Conservation (phyloP, 2,113 vertebrate species). For the Macquaria australasica region DNA sequence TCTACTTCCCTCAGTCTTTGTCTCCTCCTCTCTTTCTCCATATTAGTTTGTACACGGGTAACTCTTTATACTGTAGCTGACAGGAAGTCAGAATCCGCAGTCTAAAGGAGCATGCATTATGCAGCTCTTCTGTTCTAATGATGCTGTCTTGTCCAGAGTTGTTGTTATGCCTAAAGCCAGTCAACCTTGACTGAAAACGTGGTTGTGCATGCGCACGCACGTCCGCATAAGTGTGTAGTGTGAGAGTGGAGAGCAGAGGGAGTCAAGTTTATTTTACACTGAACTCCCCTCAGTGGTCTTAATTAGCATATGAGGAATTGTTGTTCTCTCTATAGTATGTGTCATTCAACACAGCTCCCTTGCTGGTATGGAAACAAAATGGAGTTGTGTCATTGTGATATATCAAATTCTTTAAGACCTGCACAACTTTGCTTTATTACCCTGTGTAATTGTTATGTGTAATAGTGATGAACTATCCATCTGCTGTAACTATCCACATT, state of each 20-base stretch:
- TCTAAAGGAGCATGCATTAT: slow-evolving; percentile 56
- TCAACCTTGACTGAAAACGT: slow-evolving; percentile 65
- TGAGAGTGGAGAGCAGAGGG: slow-evolving; percentile 37
- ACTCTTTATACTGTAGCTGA: slow-evolving; percentile 56
- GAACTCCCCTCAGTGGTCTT: slow-evolving; percentile 44
- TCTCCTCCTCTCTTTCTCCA: slow-evolving; percentile 23
- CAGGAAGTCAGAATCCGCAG: slow-evolving; percentile 47
- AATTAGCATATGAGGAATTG: slow-evolving; percentile 62
- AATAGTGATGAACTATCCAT: slow-evolving; percentile 61
- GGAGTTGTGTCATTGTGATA: slow-evolving; percentile 14
- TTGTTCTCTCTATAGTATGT: slow-evolving; percentile 26
- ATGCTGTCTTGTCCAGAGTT: slow-evolving; percentile 69
- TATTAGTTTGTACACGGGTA: slow-evolving; percentile 54
- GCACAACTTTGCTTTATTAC: slow-evolving; percentile 42
- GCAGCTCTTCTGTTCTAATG: slow-evolving; percentile 70
- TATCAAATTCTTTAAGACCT: slow-evolving; percentile 30
- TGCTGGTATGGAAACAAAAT: slow-evolving; percentile 19
- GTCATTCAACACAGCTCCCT: neutral
- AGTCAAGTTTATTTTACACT: slow-evolving; percentile 53
- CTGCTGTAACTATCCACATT: slow-evolving; percentile 28
- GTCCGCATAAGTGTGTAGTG: slow-evolving; percentile 38
- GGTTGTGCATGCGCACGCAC: slow-evolving; percentile 35
- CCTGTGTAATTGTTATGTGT: slow-evolving; percentile 32
- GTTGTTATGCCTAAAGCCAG: slow-evolving; percentile 65
- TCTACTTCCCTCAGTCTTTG: slow-evolving; percentile 26